Percentiles rank a stretch among this genome's conserved stretches.
phyloP scores from a whole-genome alignment of 2,113 vertebrate species.

The Menura novaehollandiae region DNA sequence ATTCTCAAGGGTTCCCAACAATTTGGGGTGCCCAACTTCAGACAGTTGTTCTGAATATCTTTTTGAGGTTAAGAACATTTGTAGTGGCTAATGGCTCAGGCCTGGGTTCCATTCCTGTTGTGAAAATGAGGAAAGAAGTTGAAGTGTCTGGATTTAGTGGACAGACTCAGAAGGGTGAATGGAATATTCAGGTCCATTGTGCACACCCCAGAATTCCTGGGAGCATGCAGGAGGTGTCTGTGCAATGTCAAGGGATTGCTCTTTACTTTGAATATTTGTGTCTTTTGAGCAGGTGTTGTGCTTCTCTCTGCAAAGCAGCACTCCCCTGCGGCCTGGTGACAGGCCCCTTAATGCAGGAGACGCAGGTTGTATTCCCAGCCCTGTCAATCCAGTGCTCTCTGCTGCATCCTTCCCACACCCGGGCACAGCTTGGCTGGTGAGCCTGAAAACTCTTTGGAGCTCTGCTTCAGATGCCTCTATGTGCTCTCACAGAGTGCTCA shows the following conservation, averaged over 20 bases:
- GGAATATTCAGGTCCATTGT: neutral
- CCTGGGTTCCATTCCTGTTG: neutral
- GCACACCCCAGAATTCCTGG: neutral
- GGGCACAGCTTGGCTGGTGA: neutral
- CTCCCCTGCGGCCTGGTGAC: neutral
- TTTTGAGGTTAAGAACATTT: neutral
- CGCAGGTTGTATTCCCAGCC: neutral
- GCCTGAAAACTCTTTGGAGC: neutral
- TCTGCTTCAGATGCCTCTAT: neutral
- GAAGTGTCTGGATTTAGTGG: neutral
- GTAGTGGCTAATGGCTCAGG: neutral
- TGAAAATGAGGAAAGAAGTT: neutral
- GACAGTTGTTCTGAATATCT: neutral
- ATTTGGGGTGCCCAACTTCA: neutral
- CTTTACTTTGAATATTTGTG: constrained; percentile 11
- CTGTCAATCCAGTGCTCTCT: constrained; percentile 6
- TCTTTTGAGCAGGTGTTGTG: constrained; percentile 26
- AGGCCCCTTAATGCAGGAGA: constrained; percentile 18
- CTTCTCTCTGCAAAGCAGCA: neutral
- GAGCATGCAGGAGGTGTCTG: neutral
- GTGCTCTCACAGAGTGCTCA: neutral
- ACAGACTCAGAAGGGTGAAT: accelerated
- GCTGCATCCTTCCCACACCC: neutral
- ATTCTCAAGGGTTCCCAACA: neutral
- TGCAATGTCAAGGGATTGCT: neutral